Evolutionary conservation across 2,797 vertebrate species (phyloP).

Genomic region (Muscicapa comitata): DNA sequence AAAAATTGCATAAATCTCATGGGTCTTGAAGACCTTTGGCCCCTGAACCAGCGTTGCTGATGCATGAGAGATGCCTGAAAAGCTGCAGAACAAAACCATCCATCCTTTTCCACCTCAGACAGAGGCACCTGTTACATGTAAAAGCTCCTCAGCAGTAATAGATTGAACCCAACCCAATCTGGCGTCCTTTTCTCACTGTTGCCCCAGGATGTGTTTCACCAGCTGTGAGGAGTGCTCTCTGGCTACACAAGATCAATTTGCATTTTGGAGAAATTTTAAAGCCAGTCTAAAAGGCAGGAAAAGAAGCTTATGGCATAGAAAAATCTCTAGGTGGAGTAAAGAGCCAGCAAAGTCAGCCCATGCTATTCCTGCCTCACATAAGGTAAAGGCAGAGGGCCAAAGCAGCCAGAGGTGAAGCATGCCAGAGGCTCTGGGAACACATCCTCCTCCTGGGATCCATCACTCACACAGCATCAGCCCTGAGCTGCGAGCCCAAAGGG

Average conservation of each 20-base stretch:
- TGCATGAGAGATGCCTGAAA: neutral
- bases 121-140: neutral
- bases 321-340: constrained; percentile 42
- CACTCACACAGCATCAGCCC: neutral
- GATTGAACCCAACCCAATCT: neutral
- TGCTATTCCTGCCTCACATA: neutral
- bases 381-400: neutral
- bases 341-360: neutral
- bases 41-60: neutral
- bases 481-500: neutral
- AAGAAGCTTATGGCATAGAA: neutral
- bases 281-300: neutral
- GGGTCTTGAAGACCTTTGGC: neutral
- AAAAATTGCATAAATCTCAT: neutral
- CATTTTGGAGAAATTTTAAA: neutral
- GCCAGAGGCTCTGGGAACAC: neutral
- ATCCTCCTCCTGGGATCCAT: neutral
- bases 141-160: neutral
- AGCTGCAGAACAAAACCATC: neutral
- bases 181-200: neutral
- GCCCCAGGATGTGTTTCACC: neutral
- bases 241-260: neutral
- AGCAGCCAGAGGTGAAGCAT: neutral
- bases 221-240: neutral
- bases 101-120: neutral